Conservation (phyloP, 1,140 invertebrate genomes). For the Caenorhabditis inopinata region DNA sequence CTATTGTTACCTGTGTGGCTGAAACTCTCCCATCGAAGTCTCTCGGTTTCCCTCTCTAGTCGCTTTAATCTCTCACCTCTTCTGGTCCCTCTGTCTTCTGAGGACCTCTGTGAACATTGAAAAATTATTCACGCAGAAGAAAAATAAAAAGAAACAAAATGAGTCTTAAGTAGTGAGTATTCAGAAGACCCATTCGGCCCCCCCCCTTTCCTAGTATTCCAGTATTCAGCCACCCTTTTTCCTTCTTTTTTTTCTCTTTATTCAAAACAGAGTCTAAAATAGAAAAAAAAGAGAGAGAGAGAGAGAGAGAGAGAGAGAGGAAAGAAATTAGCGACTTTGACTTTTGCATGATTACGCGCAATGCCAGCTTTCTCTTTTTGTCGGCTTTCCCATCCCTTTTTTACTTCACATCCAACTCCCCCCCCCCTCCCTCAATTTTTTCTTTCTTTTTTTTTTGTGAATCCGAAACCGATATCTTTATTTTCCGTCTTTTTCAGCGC, state of each 20-base stretch:
- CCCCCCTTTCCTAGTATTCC: not conserved
- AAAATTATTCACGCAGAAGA: not conserved
- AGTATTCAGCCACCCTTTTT: too few species aligned
- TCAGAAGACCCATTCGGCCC: not conserved
- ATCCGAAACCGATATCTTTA: too few species aligned
- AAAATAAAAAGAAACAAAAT: not conserved
- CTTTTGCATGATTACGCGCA: not conserved
- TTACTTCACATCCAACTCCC: too few species aligned
- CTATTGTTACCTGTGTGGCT: not conserved
- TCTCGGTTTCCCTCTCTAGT: not conserved
- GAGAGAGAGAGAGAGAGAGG: not conserved
- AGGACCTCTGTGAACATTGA: not conserved
- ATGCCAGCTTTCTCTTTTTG: not conserved
- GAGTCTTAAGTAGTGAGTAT: not conserved
- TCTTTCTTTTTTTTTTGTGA: too few species aligned
- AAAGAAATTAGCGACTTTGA: slow-evolving; percentile 5
- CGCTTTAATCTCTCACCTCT: not conserved
- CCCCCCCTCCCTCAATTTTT: too few species aligned
- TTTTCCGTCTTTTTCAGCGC: too few species aligned
- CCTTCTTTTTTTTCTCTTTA: too few species aligned
- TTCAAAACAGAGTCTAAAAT: too few species aligned
- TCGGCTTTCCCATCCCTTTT: too few species aligned
- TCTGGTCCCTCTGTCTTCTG: not conserved
- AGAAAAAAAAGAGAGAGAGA: too few species aligned
- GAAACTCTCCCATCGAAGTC: not conserved